Evolutionary conservation across 2,113 vertebrate species (phyloP).

Genomic region (Silurus meridionalis): DNA sequence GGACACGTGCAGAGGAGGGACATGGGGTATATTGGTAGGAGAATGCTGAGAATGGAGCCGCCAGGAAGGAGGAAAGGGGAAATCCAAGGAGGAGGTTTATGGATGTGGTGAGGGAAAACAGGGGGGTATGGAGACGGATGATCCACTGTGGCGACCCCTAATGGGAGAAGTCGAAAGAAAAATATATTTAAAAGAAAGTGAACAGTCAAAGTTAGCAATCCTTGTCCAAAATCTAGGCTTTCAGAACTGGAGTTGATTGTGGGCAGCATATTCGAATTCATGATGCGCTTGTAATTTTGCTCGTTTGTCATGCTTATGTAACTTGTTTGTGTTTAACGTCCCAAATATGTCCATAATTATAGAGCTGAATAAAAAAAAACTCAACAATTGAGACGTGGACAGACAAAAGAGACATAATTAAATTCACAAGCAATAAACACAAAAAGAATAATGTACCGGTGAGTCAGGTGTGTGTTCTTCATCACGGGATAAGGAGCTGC

Average conservation of each 20-base stretch:
- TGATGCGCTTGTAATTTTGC: background rate
- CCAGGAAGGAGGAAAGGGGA: too few species aligned
- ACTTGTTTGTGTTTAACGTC: background rate
- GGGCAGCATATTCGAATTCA: background rate
- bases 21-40: too few species aligned
- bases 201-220: background rate
- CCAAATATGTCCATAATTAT: background rate
- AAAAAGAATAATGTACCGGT: slow-evolving; percentile 68
- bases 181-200: background rate
- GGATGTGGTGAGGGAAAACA: too few species aligned
- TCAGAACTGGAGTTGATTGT: background rate
- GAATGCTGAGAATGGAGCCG: too few species aligned
- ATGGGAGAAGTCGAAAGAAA: too few species aligned
- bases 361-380: background rate
- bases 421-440: background rate
- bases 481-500: slow-evolving; percentile 82
- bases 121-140: too few species aligned
- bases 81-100: too few species aligned
- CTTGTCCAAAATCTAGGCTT: background rate
- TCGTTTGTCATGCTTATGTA: background rate
- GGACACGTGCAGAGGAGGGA: too few species aligned
- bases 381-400: background rate
- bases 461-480: slow-evolving; percentile 83
- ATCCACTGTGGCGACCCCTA: too few species aligned
- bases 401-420: background rate